Percentiles rank a stretch among this genome's conserved stretches.
Evolutionary conservation across 2,888 invertebrate genomes (phyloP).

Genomic region (Erebia epiphron): DNA sequence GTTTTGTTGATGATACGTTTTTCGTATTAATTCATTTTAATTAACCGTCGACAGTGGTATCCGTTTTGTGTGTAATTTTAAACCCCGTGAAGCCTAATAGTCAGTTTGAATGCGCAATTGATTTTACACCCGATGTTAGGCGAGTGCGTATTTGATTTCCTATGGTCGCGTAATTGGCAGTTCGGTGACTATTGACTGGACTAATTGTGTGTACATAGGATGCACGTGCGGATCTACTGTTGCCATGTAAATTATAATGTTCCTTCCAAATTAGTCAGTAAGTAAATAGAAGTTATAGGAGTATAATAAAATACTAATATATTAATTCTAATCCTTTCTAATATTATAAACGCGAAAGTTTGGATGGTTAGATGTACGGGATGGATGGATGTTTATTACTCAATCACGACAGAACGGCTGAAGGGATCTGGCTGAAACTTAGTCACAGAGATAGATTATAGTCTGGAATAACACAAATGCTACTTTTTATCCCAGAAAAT

Average conservation of each 20-base stretch:
- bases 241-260: background rate
- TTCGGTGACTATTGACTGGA: conserved; percentile 21
- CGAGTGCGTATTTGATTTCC: conserved; percentile 24
- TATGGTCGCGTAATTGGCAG: conserved; percentile 28
- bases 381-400: too few relatives aligned
- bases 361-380: too few relatives aligned
- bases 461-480: too few relatives aligned
- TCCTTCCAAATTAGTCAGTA: background rate
- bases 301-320: too few relatives aligned
- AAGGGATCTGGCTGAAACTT: too few relatives aligned
- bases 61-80: conserved; percentile 49
- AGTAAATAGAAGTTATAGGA: background rate
- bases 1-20: conserved; percentile 51
- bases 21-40: conserved; percentile 55
- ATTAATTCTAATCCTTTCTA: too few relatives aligned
- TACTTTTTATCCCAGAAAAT: too few relatives aligned
- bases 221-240: conserved; percentile 20
- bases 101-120: conserved; percentile 47
- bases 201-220: conserved; percentile 8
- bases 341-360: too few relatives aligned
- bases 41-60: conserved; percentile 59
- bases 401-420: too few relatives aligned
- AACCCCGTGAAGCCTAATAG: conserved; percentile 48
- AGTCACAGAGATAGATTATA: too few relatives aligned
- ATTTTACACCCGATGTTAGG: conserved; percentile 34